These are phyloP conservation scores for Philotrypesis tridentata DNA, from an alignment of 1,140 invertebrate species.

Conservation along the genomic window DNA sequence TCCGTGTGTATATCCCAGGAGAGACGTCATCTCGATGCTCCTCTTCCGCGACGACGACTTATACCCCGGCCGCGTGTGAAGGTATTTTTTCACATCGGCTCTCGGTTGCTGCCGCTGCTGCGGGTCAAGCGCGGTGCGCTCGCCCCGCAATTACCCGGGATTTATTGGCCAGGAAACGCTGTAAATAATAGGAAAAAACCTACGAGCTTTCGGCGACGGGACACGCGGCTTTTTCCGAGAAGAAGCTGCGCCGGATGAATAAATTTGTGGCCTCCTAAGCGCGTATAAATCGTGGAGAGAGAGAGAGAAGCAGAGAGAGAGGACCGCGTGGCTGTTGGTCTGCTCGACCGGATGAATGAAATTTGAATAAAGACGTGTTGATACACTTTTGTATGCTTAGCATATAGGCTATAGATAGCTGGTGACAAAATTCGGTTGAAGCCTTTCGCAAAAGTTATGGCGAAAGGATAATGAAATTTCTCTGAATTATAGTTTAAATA, in stretches of 20 bases:
- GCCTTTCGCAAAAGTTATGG: no score
- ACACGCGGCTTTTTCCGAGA: slow-evolving; percentile 7
- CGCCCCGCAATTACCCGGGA: slow-evolving; percentile 13
- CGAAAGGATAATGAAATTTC: no score
- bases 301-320: no score
- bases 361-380: no score
- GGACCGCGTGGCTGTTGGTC: no score
- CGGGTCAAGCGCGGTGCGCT: neutral
- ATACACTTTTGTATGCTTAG: no score
- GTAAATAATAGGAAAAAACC: slow-evolving; percentile 21
- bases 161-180: slow-evolving; percentile 5
- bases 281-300: no score
- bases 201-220: neutral
- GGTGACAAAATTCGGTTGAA: no score
- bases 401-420: no score
- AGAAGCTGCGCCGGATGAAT: neutral
- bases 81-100: slow-evolving; percentile 21
- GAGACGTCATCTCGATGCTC: slow-evolving; percentile 14
- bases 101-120: neutral
- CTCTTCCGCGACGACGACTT: neutral
- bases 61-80: no score
- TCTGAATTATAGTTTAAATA: no score
- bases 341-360: no score
- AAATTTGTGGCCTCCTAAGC: neutral
- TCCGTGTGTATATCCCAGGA: slow-evolving; percentile 2